A percentile compares a stretch with the other conserved stretches of the same genome.
phyloP scores from a whole-genome alignment of 2,888 invertebrate genomes.

The Scaeva pyrastri region DNA sequence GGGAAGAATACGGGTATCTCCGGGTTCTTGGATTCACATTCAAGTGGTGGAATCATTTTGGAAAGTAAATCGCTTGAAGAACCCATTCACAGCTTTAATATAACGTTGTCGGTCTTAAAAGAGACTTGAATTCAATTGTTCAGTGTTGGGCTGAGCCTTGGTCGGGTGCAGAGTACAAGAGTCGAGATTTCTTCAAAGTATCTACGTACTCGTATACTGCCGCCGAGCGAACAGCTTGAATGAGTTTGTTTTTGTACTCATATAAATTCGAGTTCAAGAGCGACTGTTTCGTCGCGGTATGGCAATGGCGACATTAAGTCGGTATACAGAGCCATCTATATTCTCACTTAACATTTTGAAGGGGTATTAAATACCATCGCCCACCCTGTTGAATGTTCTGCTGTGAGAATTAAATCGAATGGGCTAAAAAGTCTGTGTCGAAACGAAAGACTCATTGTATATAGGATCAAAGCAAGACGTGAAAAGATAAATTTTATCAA shows the following conservation, averaged over 20 bases:
- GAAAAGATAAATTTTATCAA: conserved; percentile 47
- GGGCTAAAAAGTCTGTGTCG: not conserved
- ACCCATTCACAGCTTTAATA: conserved; percentile 59
- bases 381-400: conserved; percentile 51
- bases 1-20: not conserved
- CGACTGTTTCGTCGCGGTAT: not conserved
- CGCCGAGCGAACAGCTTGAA: not conserved
- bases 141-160: conserved; percentile 30
- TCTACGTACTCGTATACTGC: not conserved
- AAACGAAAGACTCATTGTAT: conserved; percentile 55
- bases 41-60: conserved; percentile 61
- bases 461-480: conserved; percentile 45
- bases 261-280: not conserved
- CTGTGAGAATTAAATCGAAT: conserved; percentile 52
- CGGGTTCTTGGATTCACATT: not conserved
- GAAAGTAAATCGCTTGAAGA: conserved; percentile 66
- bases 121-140: conserved; percentile 62
- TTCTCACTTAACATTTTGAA: conserved; percentile 43
- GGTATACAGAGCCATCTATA: conserved; percentile 12
- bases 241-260: conserved; percentile 28
- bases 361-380: conserved; percentile 57
- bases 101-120: conserved; percentile 12
- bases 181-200: conserved; percentile 22
- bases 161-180: not conserved
- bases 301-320: conserved; percentile 5